A percentile compares a stretch with the other conserved stretches of the same genome.
phyloP scores from a whole-genome alignment of 2,888 invertebrate species.

The Brenthis daphne region DNA sequence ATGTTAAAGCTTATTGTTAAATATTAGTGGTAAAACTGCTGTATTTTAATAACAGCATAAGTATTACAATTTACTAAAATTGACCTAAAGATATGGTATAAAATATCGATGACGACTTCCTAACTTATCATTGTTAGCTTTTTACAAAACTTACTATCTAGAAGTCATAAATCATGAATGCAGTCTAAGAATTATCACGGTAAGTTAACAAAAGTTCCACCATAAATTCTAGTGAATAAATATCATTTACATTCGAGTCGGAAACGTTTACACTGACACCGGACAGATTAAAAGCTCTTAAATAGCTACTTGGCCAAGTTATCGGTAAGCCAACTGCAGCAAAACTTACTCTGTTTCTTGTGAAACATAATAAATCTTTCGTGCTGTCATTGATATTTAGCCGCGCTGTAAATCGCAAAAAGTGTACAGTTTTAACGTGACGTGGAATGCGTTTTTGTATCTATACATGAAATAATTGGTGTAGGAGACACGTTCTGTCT shows the following conservation, averaged over 20 bases:
- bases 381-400: slow-evolving; percentile 78
- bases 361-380: slow-evolving; percentile 76
- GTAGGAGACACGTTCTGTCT: too few species aligned
- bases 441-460: slow-evolving; percentile 20
- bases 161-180: slow-evolving; percentile 30
- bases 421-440: slow-evolving; percentile 26
- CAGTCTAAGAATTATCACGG: slow-evolving; percentile 34
- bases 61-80: too few species aligned
- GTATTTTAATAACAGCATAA: too few species aligned
- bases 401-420: slow-evolving; percentile 58
- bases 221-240: slow-evolving; percentile 46
- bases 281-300: slow-evolving; percentile 66
- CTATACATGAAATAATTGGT: neutral
- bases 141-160: slow-evolving; percentile 1
- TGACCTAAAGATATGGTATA: neutral
- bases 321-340: slow-evolving; percentile 70
- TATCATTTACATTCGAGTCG: slow-evolving; percentile 49
- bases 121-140: neutral
- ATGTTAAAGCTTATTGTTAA: too few species aligned
- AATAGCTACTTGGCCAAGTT: slow-evolving; percentile 59
- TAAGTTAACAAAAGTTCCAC: slow-evolving; percentile 39
- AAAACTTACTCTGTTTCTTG: slow-evolving; percentile 65
- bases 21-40: too few species aligned
- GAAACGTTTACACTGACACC: slow-evolving; percentile 50
- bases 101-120: neutral